phyloP scores from a whole-genome alignment of 92 coral and sea anemone genomes.

The Anthopleura xanthogrammica region DNA sequence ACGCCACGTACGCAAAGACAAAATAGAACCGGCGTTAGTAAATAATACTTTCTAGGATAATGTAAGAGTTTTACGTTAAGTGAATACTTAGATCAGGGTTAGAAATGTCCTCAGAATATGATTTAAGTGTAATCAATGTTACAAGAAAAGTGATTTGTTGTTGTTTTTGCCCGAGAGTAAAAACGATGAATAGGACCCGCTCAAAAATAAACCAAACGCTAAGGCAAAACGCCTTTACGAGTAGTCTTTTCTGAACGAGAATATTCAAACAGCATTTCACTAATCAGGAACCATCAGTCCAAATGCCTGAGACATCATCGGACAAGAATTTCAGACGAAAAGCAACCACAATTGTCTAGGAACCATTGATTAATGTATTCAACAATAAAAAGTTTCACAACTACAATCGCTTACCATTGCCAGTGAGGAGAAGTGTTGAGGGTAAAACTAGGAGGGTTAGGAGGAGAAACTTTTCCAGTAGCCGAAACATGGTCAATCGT shows the following conservation, averaged over 20 bases:
- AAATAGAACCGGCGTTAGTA: slow-evolving; percentile 23
- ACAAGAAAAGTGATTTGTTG: slow-evolving; percentile 25
- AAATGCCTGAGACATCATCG: slow-evolving; percentile 99
- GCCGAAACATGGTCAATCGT: slow-evolving; percentile 79
- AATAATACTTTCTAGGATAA: background rate
- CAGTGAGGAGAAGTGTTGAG: slow-evolving; percentile 72
- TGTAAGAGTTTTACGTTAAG: background rate
- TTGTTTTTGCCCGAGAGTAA: slow-evolving; percentile 33
- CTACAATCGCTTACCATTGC: slow-evolving; percentile 74
- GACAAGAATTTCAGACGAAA: slow-evolving; percentile 49
- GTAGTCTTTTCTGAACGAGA: slow-evolving; percentile 25
- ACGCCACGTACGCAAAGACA: slow-evolving; percentile 78
- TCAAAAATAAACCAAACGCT: slow-evolving; percentile 10
- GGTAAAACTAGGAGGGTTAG: slow-evolving; percentile 84
- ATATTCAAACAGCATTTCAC: slow-evolving; percentile 21
- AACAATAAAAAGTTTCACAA: slow-evolving; percentile 28
- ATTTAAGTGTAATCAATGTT: slow-evolving; percentile 33
- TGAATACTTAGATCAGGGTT: background rate
- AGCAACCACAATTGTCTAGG: slow-evolving; percentile 6
- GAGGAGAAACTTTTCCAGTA: slow-evolving; percentile 74
- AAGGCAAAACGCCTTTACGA: slow-evolving; percentile 39
- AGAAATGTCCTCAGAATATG: slow-evolving; percentile 49
- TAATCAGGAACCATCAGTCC: slow-evolving; percentile 77
- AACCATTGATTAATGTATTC: slow-evolving; percentile 23
- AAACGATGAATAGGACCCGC: slow-evolving; percentile 28